phyloP scores from a whole-genome alignment of 1,140 invertebrate species.

The Ctenoplectra terminalis region DNA sequence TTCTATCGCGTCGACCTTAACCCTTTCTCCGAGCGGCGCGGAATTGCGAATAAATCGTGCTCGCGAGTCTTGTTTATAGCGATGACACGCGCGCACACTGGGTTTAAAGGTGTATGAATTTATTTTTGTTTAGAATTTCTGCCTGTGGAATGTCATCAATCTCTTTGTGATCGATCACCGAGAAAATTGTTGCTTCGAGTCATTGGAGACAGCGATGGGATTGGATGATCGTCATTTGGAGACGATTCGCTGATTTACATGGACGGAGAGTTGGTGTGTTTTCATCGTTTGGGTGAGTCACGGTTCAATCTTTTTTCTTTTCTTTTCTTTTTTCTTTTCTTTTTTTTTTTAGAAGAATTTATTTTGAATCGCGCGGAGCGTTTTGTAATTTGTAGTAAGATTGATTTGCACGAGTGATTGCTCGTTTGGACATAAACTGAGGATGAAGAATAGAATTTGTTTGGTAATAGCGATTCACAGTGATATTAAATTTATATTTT shows the following conservation, averaged over 20 bases:
- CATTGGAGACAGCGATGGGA: background rate
- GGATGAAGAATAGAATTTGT: too few relatives aligned
- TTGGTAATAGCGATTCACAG: too few relatives aligned
- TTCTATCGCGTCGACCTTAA: slow-evolving; percentile 52
- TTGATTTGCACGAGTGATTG: too few relatives aligned
- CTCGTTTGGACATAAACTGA: too few relatives aligned
- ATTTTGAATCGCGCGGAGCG: too few relatives aligned
- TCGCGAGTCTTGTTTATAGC: slow-evolving; percentile 42
- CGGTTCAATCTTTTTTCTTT: too few relatives aligned
- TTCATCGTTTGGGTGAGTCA: background rate
- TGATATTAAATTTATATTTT: too few relatives aligned
- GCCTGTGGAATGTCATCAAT: background rate
- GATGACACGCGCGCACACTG: slow-evolving; percentile 31
- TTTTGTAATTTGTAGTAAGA: too few relatives aligned
- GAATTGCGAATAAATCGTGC: slow-evolving; percentile 59
- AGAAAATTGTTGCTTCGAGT: background rate
- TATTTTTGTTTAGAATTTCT: background rate
- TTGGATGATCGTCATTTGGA: background rate
- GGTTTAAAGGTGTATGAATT: background rate
- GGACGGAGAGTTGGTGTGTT: too few relatives aligned
- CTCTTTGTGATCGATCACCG: background rate
- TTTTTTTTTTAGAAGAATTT: too few relatives aligned
- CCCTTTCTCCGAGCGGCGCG: slow-evolving; percentile 54
- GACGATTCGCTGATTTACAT: background rate
- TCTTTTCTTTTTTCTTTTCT: too few relatives aligned